A percentile compares a stretch with the other conserved stretches of the same genome.
Evolutionary conservation across 2,888 invertebrate genomes (phyloP).

Genomic region (Monochamus alternatus): DNA sequence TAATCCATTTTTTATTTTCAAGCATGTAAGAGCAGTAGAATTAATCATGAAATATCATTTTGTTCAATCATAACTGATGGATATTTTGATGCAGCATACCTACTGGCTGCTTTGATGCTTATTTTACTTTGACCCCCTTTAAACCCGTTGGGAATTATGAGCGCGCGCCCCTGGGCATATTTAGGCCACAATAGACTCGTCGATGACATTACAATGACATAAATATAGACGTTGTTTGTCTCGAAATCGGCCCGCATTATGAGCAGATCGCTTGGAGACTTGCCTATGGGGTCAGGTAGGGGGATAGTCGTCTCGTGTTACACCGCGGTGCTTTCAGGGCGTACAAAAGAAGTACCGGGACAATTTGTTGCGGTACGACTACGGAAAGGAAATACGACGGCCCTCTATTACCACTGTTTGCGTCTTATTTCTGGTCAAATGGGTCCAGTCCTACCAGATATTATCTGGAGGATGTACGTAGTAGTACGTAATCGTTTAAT

Average conservation of each 20-base stretch:
- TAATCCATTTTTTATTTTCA: too few species aligned
- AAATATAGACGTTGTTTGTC: slow-evolving; percentile 70
- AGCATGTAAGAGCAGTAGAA: too few species aligned
- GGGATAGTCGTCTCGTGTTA: slow-evolving; percentile 69
- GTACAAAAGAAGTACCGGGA: slow-evolving; percentile 64
- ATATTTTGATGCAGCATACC: neutral
- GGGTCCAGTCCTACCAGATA: slow-evolving; percentile 15
- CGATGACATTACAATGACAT: slow-evolving; percentile 71
- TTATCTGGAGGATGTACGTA: slow-evolving; percentile 18
- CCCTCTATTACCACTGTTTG: slow-evolving; percentile 37
- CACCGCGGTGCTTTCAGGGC: slow-evolving; percentile 65
- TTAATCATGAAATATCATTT: too few species aligned
- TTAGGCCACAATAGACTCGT: slow-evolving; percentile 67
- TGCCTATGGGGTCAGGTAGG: slow-evolving; percentile 67
- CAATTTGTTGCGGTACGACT: slow-evolving; percentile 69
- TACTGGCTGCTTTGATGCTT: too few species aligned
- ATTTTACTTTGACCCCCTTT: too few species aligned
- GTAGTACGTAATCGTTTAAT: slow-evolving; percentile 47
- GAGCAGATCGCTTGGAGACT: slow-evolving; percentile 61
- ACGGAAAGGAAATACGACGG: slow-evolving; percentile 65
- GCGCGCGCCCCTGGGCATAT: slow-evolving; percentile 54
- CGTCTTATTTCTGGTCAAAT: slow-evolving; percentile 31
- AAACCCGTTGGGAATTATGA: neutral
- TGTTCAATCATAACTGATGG: too few species aligned
- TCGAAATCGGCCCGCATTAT: slow-evolving; percentile 66